Conservation (phyloP, 2,888 invertebrate species). For the Blomia tropicalis region DNA sequence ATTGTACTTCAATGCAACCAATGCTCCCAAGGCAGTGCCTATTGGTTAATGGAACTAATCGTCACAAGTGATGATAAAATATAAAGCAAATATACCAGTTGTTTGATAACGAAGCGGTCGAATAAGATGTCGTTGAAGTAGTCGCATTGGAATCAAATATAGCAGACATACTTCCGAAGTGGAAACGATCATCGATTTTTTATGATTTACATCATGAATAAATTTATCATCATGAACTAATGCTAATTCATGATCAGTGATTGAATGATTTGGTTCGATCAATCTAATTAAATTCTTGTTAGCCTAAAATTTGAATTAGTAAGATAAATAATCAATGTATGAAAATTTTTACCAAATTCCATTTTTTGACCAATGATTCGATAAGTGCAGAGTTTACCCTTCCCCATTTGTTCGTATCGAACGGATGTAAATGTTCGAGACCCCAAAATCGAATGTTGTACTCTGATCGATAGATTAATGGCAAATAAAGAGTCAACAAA, state of each 20-base stretch:
- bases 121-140: constrained; percentile 58
- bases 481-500: background rate
- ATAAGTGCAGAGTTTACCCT: constrained; percentile 42
- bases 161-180: constrained; percentile 62
- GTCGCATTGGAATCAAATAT: constrained; percentile 55
- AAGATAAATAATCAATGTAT: constrained; percentile 7
- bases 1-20: constrained; percentile 59
- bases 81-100: constrained; percentile 43
- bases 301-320: background rate
- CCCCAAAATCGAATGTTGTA: constrained; percentile 2
- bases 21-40: constrained; percentile 46
- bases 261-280: constrained; percentile 13
- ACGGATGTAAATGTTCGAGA: constrained; percentile 61
- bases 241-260: constrained; percentile 49
- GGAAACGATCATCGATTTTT: constrained; percentile 44
- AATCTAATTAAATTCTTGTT: background rate
- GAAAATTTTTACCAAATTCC: no score
- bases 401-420: constrained; percentile 73
- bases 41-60: constrained; percentile 32
- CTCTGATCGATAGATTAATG: constrained; percentile 1
- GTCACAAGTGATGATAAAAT: constrained; percentile 44
- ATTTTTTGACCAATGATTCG: background rate
- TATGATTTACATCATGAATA: constrained; percentile 36
- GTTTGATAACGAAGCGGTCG: constrained; percentile 63
- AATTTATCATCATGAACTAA: constrained; percentile 59